Base-by-base conservation (phyloP, 2,888 invertebrate species). In the Zhuqinia jingwanae region DNA sequence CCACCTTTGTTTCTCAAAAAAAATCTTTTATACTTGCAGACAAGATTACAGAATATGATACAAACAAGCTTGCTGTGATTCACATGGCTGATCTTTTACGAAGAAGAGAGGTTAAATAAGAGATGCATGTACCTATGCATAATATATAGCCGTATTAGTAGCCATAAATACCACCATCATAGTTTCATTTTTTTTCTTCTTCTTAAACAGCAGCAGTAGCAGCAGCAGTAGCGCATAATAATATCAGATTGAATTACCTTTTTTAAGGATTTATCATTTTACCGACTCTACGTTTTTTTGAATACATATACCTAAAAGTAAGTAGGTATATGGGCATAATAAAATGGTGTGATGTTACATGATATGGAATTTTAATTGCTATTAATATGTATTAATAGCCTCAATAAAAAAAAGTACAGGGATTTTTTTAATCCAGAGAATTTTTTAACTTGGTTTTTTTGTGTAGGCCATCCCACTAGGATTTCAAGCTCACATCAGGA, bases 21-120 rank as follows among this genome's bases (percentile, higher is more conserved):
- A 36, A 36, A 36, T n/a, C n/a, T n/a, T n/a, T n/a, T n/a, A n/a
- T n/a, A n/a, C n/a, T n/a, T n/a, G n/a, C 56, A 5, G 56, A 60
- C 70, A 68, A 70, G 70, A 70, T 80, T 73, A 73, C 73, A 58
- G 56, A 81, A 73, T 81, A 58, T 80, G 81, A 81, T 81, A 81
- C 81, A 65, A 65, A 25, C 2, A 42, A 36, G 13, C 15, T 30
- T 17, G n/a, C 76, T 36, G 58, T 58, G 63, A 77, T 79, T 65
- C 79, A 50, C 53, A 65, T 65, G 65, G 60, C 30, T 65, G 30
- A 63, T 63, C 60, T 60, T n/a, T 10, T 42, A 36, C 45, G 11
- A 45, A 42, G 45, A 77, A 42, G 13, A 36, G n/a, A 58, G 36
- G n/a, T 56, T 73, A 25, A 20, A n/a, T 36, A 8, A 6, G 3